Evolutionary conservation across 2,797 vertebrate species (phyloP).

Genomic region (Gila robusta): DNA sequence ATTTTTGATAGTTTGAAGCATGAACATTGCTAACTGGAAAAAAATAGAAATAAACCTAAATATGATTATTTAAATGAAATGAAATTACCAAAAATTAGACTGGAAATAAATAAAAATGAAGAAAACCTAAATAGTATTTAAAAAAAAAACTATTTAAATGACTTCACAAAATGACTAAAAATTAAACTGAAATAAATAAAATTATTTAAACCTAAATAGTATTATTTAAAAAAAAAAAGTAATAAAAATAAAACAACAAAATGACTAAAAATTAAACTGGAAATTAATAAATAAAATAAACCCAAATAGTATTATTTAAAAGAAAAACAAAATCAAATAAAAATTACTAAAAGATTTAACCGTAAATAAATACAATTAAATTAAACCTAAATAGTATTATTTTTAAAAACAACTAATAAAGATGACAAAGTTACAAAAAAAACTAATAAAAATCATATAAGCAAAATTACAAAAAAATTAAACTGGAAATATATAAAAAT

Average conservation of each 20-base stretch:
- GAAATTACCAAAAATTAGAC: not conserved
- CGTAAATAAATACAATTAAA: not conserved
- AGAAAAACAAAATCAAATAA: not conserved
- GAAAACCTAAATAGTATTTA: not conserved
- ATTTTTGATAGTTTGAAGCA: not conserved
- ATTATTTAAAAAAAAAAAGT: not conserved
- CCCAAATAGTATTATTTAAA: not conserved
- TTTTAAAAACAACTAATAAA: not conserved
- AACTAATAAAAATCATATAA: not conserved
- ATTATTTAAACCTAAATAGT: too few species aligned
- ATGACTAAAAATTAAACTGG: not conserved
- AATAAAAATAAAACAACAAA: not conserved
- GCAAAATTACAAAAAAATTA: not conserved
- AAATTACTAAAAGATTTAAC: not conserved
- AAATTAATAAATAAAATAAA: not conserved
- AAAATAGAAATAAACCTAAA: not conserved
- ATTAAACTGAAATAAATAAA: not conserved
- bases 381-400: not conserved
- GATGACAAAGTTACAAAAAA: not conserved
- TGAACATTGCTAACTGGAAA: not conserved
- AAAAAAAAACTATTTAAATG: not conserved
- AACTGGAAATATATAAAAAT: not conserved
- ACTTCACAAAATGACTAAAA: not conserved
- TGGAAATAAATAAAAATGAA: not conserved
- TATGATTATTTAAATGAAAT: not conserved